phyloP scores from a whole-genome alignment of 2,113 vertebrate species.

The Gymnobelideus leadbeateri region DNA sequence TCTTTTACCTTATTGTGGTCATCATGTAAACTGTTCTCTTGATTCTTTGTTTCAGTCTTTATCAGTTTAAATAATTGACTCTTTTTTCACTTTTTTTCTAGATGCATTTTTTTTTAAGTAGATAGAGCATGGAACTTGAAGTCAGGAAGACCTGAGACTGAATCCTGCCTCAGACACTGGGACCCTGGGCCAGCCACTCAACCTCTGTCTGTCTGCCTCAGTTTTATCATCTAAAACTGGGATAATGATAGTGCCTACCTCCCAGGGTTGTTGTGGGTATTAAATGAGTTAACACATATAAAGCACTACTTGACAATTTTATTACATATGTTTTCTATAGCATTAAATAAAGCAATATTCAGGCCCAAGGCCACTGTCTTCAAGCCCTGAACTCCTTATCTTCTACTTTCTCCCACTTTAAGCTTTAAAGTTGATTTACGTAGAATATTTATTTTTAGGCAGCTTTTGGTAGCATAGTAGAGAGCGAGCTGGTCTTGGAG shows the following conservation, averaged over 20 bases:
- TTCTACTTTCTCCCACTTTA: conserved; percentile 46
- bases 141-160: not conserved
- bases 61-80: not conserved
- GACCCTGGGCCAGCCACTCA: not conserved
- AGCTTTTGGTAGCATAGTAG: not conserved
- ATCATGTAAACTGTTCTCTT: not conserved
- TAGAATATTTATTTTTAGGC: not conserved
- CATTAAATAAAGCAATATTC: not conserved
- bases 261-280: not conserved
- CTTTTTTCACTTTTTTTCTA: not conserved
- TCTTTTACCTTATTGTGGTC: not conserved
- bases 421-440: not conserved
- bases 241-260: not conserved
- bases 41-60: not conserved
- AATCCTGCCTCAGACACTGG: not conserved
- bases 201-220: not conserved
- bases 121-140: not conserved
- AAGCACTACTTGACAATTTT: not conserved
- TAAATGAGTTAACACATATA: not conserved
- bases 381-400: not conserved
- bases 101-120: not conserved
- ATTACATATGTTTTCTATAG: not conserved
- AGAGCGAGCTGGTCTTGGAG: not conserved
- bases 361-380: not conserved
- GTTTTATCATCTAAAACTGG: not conserved